Conservation (phyloP, 1,140 invertebrate genomes). For the Papilio dardanus region DNA sequence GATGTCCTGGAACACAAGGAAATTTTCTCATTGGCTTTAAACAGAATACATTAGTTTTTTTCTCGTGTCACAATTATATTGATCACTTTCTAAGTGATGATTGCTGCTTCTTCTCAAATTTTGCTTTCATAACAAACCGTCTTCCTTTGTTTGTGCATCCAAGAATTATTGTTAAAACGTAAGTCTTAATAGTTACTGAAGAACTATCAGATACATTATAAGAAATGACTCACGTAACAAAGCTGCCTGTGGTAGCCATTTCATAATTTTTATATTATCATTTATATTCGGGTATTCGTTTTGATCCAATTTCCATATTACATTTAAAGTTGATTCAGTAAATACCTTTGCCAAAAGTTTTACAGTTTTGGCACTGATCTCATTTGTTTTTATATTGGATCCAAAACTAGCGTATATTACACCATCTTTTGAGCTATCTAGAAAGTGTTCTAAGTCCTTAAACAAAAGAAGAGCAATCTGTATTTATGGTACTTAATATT, state of each 20-base stretch:
- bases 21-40: too few relatives aligned
- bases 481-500: too few relatives aligned
- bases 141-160: too few relatives aligned
- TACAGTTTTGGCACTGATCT: neutral
- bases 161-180: too few relatives aligned
- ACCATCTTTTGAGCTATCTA: conserved; percentile 81
- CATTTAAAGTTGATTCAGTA: neutral
- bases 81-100: too few relatives aligned
- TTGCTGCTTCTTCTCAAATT: too few relatives aligned
- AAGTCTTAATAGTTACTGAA: too few relatives aligned
- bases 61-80: too few relatives aligned
- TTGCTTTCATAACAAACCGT: too few relatives aligned
- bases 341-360: neutral
- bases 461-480: conserved; percentile 55
- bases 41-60: too few relatives aligned
- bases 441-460: conserved; percentile 79
- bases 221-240: conserved; percentile 77
- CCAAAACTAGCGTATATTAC: conserved; percentile 68
- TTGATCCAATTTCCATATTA: conserved; percentile 68
- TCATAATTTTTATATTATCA: conserved; percentile 76
- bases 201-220: too few relatives aligned
- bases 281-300: conserved; percentile 58
- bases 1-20: conserved; percentile 49
- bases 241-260: conserved; percentile 82
- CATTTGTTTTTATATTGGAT: neutral